Evolutionary conservation across 2,113 vertebrate genomes (phyloP), one percentile per base, ranked within the genome.

Genomic region (Ellobius talpinus): DNA sequence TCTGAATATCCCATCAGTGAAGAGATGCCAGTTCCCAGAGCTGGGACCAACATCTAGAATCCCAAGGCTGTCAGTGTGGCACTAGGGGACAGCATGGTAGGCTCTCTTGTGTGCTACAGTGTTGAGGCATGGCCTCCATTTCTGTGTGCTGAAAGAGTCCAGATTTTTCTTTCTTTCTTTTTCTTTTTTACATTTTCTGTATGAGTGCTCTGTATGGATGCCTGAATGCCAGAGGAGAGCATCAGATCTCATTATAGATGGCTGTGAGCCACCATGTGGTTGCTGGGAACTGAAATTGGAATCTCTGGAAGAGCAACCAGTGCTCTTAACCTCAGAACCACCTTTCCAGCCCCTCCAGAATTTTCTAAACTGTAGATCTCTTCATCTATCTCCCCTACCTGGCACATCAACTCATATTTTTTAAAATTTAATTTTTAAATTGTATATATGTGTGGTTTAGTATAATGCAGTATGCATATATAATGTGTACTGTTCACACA

Each of bases 1-100:
- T 36, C 29, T 0, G 29, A 61, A 29, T 47, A 45, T 3, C 6
- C 33, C 14, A 4, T 0, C 1, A 29, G 72, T 1, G 45, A 17
- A 21, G 58, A 21, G 9, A n/a, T 39, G 36, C 52, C 58, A 11
- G 42, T 85, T 52, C n/a, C 19, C 4, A 74, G 58, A 52, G 52
- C 88, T 13, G 7, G 76, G 74, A 5, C 33, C 39, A 36, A 31
- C 10, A 73, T 21, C 65, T 2, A 14, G 7, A 39, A 29, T 24
- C 65, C 50, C 14, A 0, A 29, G 55, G 58, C 36, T 87, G 82
- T 5, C 42, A 10, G 8, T 14, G 3, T 10, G 50, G 2, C 0
- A 2, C 65, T 0, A 0, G 7, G 4, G 7, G 47, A 2, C 74
- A 36, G 5, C 2, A 36, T 19, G 0, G 0, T 31, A 14, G 7